phyloP scores from a whole-genome alignment of 2,797 vertebrate species.

The Tokudaia tokunoshimensis region DNA sequence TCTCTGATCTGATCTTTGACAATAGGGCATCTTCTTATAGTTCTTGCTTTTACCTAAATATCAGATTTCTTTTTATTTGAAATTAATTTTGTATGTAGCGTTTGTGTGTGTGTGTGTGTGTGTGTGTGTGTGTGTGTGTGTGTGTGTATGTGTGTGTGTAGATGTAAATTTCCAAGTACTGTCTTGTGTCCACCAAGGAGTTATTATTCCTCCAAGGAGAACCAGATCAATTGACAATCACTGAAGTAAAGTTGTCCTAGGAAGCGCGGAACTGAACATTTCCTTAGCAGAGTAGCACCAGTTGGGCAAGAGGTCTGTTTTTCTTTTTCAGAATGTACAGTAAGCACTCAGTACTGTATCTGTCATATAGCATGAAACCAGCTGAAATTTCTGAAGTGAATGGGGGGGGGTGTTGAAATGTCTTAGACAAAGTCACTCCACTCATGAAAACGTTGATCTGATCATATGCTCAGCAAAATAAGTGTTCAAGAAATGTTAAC shows the following conservation, averaged over 20 bases:
- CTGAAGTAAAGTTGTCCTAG: not conserved
- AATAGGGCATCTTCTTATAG: not conserved
- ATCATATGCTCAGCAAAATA: not conserved
- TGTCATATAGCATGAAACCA: not conserved
- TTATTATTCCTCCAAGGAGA: no score
- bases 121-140: not conserved
- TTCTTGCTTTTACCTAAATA: not conserved
- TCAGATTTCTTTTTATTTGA: not conserved
- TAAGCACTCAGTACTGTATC: not conserved
- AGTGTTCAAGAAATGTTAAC: not conserved
- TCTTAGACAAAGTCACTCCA: not conserved
- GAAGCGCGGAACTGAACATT: not conserved
- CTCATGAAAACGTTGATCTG: not conserved
- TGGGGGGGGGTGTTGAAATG: not conserved
- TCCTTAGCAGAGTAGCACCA: not conserved
- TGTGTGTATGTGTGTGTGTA: not conserved
- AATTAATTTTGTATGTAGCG: not conserved
- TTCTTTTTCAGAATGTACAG: not conserved
- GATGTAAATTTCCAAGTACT: not conserved
- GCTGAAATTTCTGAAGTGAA: not conserved
- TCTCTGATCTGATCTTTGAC: not conserved
- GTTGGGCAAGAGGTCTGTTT: not conserved
- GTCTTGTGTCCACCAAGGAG: not conserved
- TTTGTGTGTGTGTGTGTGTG: not conserved
- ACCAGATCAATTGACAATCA: not conserved